Evolutionary conservation across 2,888 invertebrate species (phyloP).

Genomic region (Apodemia zela): DNA sequence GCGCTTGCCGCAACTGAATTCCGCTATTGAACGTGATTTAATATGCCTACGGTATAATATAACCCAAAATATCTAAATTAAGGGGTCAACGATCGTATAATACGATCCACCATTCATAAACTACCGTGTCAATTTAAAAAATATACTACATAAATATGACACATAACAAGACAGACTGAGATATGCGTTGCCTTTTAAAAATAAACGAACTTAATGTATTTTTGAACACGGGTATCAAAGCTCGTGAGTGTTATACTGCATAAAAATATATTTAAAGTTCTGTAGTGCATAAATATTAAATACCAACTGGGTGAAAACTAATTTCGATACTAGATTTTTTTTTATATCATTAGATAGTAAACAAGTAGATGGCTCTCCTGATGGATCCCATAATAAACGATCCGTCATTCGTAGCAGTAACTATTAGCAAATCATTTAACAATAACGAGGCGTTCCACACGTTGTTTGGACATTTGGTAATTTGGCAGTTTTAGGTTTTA

Average conservation of each 20-base stretch:
- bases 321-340: too few relatives aligned
- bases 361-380: too few relatives aligned
- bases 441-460: too few relatives aligned
- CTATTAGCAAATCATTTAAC: too few relatives aligned
- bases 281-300: too few relatives aligned
- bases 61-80: slow-evolving; percentile 25
- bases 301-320: too few relatives aligned
- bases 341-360: too few relatives aligned
- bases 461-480: too few relatives aligned
- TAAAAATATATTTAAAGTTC: too few relatives aligned
- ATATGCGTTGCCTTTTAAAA: neutral
- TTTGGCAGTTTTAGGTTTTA: too few relatives aligned
- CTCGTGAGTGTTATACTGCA: neutral
- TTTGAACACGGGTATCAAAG: neutral
- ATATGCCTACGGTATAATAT: slow-evolving; percentile 29
- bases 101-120: slow-evolving; percentile 18
- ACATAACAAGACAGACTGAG: neutral
- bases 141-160: neutral
- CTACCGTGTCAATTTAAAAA: neutral
- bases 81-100: slow-evolving; percentile 28
- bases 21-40: slow-evolving; percentile 51
- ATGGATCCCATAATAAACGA: too few relatives aligned
- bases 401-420: too few relatives aligned
- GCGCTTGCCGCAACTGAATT: slow-evolving; percentile 59
- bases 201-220: neutral